Evolutionary conservation across 2,888 invertebrate genomes (phyloP).

Genomic region (Phaonia tiefii): DNA sequence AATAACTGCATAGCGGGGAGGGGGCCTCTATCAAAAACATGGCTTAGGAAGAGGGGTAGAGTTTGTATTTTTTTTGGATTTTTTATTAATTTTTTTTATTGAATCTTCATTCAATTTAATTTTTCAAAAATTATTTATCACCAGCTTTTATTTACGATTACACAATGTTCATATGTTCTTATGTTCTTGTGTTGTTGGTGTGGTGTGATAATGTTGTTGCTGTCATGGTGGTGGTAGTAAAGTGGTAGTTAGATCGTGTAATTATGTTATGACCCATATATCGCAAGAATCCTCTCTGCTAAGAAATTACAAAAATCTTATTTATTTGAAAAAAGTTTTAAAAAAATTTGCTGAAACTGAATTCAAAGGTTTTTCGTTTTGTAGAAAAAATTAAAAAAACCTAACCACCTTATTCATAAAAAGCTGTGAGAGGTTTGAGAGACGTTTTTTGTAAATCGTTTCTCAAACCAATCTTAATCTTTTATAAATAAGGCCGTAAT

Average conservation of each 20-base stretch:
- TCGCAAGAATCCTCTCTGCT: background rate
- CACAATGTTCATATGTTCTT: constrained; percentile 73
- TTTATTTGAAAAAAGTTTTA: no score
- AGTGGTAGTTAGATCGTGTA: constrained; percentile 9
- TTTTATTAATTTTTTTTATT: constrained; percentile 58
- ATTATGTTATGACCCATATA: constrained; percentile 39
- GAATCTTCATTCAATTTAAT: constrained; percentile 53
- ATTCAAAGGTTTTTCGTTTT: no score
- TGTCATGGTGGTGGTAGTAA: constrained; percentile 37
- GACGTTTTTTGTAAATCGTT: no score
- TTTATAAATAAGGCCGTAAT: no score
- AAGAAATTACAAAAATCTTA: background rate
- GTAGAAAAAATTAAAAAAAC: no score
- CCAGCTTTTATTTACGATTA: constrained; percentile 79
- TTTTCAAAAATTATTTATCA: constrained; percentile 74
- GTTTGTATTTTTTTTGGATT: constrained; percentile 32
- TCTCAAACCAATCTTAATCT: no score
- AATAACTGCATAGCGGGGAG: constrained; percentile 58
- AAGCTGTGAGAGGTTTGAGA: no score
- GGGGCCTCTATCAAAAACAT: constrained; percentile 33
- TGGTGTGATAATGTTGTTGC: constrained; percentile 47
- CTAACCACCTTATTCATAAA: no score
- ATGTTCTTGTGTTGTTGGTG: constrained; percentile 59
- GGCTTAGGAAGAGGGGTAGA: constrained; percentile 7
- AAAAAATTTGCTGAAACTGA: no score